Evolutionary conservation across 2,113 vertebrate genomes (phyloP), one percentile per base, ranked within the genome.

Genomic region (Sus scrofa): DNA sequence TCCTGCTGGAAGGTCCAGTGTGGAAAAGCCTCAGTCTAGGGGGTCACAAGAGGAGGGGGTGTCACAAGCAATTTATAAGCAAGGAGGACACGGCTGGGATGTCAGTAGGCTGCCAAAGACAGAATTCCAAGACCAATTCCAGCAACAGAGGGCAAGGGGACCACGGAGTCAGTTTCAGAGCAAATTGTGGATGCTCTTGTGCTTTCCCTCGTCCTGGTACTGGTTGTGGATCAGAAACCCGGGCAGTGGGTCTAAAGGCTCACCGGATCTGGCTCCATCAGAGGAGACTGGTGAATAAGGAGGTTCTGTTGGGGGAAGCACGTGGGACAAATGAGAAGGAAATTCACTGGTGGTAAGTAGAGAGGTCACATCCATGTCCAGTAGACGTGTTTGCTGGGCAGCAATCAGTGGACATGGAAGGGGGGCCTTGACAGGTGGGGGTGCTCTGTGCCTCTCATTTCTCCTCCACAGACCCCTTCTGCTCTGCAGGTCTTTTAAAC

Each of bases 171-270:
- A 19, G 19, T 2, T 39, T 13, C 0, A 44, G 32, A 13, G 14
- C 50, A 15, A 16, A 20, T 16, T 24, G 1, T 27, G 44, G 13
- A 26, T 1, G 3, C 62, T 26, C 4, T 0, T 2, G 1, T 12
- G 30, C 15, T 58, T 58, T 12, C 18, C 16, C 70, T 37, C 2
- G 1, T 1, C 1, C 11, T 0, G 8, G 10, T 0, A 1, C n/a
- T 20, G 6, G 16, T 8, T 14, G 0, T 0, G 78, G 34, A 19
- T 39, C 16, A 56, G 18, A 1, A 7, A 10, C 8, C 20, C 0
- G 24, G 16, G 1, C 60, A 3, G 0, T 18, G 75, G 22, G 26
- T 5, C 20, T 18, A 16, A 16, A 54, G 3, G 1, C 13, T 63
- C 44, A 30, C 15, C 30, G 7, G 20, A 6, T 6, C n/a, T 74